Base-by-base conservation (phyloP, 2,888 invertebrate species). In the Diabrotica balteata region DNA sequence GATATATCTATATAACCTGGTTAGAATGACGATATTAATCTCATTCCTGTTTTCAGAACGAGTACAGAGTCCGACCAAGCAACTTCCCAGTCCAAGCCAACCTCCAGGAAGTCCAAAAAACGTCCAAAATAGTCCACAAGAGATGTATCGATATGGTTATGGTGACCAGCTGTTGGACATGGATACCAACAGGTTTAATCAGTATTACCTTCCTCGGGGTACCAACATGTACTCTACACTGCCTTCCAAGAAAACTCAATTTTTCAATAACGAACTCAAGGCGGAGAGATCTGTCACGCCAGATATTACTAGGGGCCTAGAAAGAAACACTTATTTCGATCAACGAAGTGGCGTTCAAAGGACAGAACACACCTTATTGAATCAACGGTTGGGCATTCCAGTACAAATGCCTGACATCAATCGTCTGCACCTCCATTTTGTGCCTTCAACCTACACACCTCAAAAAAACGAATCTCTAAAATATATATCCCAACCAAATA, bases 221-320 rank as follows among this genome's bases (percentile, higher is more conserved):
- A 71, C 72, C 57, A 69, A 77, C 7, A 67, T 68, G 65, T 84
- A 83, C 70, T 81, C 81, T 58, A 87, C 87, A 0, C 73, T 87
- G 50, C 87, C 87, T 2, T 79, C 81, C 46, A 83, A 86, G 66
- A 85, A 85, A 71, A 76, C 84, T 1, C 85, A 84, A 54, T 82
- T 81, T 68, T 84, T 86, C 44, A 71, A 76, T 22, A 73, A 77
- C 42, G 78, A 80, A n/a, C 80, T 82, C 59, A 82, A 82, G 43
- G 83, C 84, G 7, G 84, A 86, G 60, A 74, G 83, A 54, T 86
- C 86, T 51, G 84, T 86, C 50, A 87, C 86, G 2, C 87, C 87
- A 2, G 87, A 87, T 66, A 87, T 87, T 59, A 86, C 86, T 46
- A 80, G 86, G 65, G 86, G 86, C 32, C 77, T 86, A 65, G 82